These are phyloP conservation scores for Phalacrocorax carbo DNA, from an alignment of 2,113 vertebrate species.

Conservation along the genomic window DNA sequence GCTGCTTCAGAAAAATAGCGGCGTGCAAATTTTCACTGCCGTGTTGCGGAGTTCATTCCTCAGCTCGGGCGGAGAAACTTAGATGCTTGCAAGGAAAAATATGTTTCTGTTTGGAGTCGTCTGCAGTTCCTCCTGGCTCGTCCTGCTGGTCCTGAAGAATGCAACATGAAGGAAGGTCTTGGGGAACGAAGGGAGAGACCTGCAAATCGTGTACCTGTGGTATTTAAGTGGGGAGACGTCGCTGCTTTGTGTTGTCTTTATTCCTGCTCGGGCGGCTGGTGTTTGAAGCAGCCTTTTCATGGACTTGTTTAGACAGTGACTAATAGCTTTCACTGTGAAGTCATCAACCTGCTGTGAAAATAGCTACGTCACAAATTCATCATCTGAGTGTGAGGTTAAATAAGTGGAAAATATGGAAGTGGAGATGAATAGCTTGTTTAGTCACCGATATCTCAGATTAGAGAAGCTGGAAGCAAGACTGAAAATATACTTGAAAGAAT, in stretches of 20 bases:
- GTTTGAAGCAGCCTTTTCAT: background rate
- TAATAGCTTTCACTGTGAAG: background rate
- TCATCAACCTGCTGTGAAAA: background rate
- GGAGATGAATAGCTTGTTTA: background rate
- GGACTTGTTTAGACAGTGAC: background rate
- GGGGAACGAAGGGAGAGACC: background rate
- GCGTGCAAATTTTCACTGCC: background rate
- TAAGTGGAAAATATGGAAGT: background rate
- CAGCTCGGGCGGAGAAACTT: background rate
- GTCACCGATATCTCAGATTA: background rate
- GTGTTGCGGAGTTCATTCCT: background rate
- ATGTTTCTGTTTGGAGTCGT: background rate
- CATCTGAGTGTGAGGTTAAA: background rate
- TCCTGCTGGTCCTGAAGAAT: background rate
- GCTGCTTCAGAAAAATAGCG: background rate
- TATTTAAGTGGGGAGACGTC: background rate
- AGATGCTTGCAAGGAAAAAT: background rate
- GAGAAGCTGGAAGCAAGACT: background rate
- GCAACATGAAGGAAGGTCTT: background rate
- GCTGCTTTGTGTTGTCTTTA: background rate
- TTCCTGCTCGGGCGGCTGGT: background rate
- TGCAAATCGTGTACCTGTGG: accelerated
- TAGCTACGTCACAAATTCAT: background rate
- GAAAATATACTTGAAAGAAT: background rate
- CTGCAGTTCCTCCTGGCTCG: background rate